phyloP scores from a whole-genome alignment of 2,113 vertebrate species.

The Rhagologus leucostigma region DNA sequence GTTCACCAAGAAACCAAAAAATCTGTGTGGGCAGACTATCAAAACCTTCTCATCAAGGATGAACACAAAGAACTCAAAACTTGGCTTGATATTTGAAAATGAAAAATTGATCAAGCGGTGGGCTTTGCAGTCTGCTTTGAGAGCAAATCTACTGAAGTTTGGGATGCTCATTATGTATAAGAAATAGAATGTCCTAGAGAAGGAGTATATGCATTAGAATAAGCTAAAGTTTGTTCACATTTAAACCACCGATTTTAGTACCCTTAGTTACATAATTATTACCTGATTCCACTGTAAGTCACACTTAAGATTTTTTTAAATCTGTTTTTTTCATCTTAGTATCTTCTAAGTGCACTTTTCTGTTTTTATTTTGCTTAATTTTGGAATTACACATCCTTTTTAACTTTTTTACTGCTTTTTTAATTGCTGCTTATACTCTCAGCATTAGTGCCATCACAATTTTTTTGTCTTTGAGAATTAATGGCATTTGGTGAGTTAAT shows the following conservation, averaged over 20 bases:
- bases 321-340: background rate
- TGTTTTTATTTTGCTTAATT: background rate
- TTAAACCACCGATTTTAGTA: background rate
- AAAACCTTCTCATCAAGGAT: background rate
- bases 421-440: background rate
- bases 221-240: background rate
- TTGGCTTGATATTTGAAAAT: background rate
- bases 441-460: background rate
- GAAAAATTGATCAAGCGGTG: background rate
- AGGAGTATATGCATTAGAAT: background rate
- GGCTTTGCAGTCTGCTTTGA: background rate
- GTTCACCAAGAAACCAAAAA: background rate
- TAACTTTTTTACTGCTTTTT: background rate
- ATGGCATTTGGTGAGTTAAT: background rate
- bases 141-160: background rate
- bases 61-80: background rate
- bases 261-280: background rate
- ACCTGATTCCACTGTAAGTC: background rate
- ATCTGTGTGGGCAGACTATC: too few relatives aligned
- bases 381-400: background rate
- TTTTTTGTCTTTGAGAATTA: background rate
- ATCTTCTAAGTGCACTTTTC: background rate
- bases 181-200: background rate
- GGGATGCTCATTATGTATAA: background rate
- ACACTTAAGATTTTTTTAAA: background rate